Percentiles rank a stretch among this genome's conserved stretches.
Conservation (phyloP, 2,113 vertebrate genomes). For the Asarcornis scutulata region DNA sequence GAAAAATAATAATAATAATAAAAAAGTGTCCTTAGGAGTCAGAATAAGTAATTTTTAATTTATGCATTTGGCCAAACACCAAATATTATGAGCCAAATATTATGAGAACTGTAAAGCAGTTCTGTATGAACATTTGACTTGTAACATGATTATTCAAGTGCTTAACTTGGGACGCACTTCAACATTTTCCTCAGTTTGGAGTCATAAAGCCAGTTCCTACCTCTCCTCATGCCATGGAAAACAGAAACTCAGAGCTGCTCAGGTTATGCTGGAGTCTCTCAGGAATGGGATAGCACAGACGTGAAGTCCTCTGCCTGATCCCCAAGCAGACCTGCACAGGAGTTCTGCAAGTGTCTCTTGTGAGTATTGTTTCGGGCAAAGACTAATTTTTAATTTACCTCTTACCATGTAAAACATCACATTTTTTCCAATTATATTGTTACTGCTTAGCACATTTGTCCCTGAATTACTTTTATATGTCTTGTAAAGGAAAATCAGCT, state of each 20-base stretch:
- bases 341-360: fast-evolving
- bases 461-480: neutral
- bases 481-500: neutral
- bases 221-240: neutral
- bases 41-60: neutral
- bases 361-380: neutral
- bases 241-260: neutral
- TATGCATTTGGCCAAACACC: neutral
- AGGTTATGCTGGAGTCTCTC: neutral
- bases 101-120: neutral
- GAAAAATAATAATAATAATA: neutral
- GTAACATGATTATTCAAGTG: neutral
- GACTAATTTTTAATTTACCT: neutral
- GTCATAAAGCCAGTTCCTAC: neutral
- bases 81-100: neutral
- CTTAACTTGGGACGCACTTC: neutral
- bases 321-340: fast-evolving
- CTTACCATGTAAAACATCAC: neutral
- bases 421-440: neutral
- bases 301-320: neutral
- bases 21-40: neutral
- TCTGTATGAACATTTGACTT: neutral
- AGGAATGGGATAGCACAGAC: neutral
- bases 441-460: neutral
- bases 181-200: neutral